A percentile compares a stretch with the other conserved stretches of the same genome.
Evolutionary conservation across 2,888 invertebrate species (phyloP).

Genomic region (Oithona nana): DNA sequence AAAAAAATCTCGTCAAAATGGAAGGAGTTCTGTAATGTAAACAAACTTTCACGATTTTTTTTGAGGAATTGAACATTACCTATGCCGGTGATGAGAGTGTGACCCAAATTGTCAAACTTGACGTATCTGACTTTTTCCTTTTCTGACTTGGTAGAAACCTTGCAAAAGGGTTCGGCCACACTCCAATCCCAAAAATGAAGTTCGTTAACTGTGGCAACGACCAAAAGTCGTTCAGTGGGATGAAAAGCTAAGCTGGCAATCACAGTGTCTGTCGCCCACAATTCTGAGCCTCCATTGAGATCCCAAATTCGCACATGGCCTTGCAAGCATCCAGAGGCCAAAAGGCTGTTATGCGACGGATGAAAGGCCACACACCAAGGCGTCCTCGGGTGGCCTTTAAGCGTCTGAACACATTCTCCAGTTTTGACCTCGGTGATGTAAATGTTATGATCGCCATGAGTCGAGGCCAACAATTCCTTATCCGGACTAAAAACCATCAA

Average conservation of each 20-base stretch:
- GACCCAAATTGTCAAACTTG: conserved; percentile 59
- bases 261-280: conserved; percentile 6
- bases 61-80: too few species aligned
- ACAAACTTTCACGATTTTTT: too few species aligned
- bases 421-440: conserved; percentile 60
- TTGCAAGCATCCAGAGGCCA: conserved; percentile 69
- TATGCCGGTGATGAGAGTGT: conserved; percentile 64
- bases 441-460: conserved; percentile 73
- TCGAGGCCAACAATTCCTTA: conserved; percentile 61
- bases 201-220: conserved; percentile 66
- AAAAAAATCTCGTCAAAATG: too few species aligned
- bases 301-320: conserved; percentile 84
- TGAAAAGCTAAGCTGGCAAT: conserved; percentile 51
- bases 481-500: conserved; percentile 47
- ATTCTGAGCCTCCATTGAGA: conserved; percentile 35
- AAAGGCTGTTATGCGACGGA: conserved; percentile 57
- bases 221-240: conserved; percentile 56
- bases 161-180: conserved; percentile 49
- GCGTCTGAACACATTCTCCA: conserved; percentile 49
- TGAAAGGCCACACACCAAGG: conserved; percentile 82
- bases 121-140: conserved; percentile 60
- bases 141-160: conserved; percentile 48
- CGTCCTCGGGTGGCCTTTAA: conserved; percentile 64
- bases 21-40: too few species aligned
- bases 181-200: conserved; percentile 81